Evolutionary conservation across 2,113 vertebrate species (phyloP).

Genomic region (Mesitornis unicolor): DNA sequence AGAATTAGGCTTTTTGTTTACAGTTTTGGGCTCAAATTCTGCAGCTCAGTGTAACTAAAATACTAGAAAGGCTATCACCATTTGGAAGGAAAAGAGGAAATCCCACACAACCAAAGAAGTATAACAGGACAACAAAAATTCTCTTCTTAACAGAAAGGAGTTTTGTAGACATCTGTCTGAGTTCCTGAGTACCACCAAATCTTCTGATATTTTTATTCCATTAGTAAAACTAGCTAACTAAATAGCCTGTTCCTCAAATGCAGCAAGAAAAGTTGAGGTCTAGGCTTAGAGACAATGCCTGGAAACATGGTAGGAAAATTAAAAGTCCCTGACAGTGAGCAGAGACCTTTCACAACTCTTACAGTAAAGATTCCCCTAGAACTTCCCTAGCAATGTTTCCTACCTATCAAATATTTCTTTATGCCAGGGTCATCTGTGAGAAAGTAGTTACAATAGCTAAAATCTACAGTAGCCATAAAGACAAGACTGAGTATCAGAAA

Average conservation of each 20-base stretch:
- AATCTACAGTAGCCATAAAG: background rate
- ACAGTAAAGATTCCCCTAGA: background rate
- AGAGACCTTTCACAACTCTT: background rate
- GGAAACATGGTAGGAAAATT: background rate
- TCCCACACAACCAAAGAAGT: background rate
- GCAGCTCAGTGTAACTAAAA: background rate
- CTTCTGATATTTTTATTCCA: background rate
- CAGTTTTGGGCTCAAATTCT: background rate
- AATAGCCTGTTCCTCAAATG: background rate
- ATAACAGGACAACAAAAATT: background rate
- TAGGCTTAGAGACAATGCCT: background rate
- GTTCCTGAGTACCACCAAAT: background rate
- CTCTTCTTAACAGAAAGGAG: background rate
- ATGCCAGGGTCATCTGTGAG: background rate
- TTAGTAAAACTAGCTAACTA: background rate
- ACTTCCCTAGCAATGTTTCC: background rate
- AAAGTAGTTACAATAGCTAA: background rate
- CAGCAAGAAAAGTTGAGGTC: background rate
- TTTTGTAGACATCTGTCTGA: background rate
- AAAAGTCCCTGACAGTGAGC: background rate
- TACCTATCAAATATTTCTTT: background rate
- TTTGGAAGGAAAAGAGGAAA: background rate
- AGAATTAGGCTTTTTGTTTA: background rate
- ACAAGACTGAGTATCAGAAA: background rate
- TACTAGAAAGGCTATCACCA: background rate